Base-by-base conservation (phyloP, 2,888 invertebrate species). In the Andricus quercusramuli region DNA sequence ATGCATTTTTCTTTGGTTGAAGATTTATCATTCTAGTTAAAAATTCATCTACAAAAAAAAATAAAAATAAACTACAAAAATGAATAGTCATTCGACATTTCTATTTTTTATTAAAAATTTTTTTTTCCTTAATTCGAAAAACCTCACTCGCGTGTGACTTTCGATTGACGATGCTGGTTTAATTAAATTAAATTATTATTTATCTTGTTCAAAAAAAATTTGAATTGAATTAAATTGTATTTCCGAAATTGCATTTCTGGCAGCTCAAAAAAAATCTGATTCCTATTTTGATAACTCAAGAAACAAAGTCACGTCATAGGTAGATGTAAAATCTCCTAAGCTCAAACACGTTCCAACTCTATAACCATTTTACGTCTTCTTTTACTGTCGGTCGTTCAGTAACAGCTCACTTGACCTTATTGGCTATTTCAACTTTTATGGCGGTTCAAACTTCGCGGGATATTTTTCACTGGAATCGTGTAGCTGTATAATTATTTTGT, bases 391-490 rank as follows among this genome's bases (percentile, higher is more conserved):
- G 32, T 56, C n/a, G 74, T 56, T 59, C 74, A 37, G 56, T 59
- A 32, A 74, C 74, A 59, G 56, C 32, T 56, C 51, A 74, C 56
- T 59, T 64, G 64, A 64, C 74, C 74, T 74, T 74, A 74, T 74
- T 74, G 74, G n/a, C 32, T 20, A 59, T 56, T 74, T 59, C n/a
- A 51, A 56, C 29, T 74, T 74, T 74, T 74, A 74, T 56, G 74
- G 32, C n/a, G 32, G 37, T 56, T 74, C 51, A 37, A 74, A 29
- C 74, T 74, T 56, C 29, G 37, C 51, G 4, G n/a, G 37, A 56
- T 51, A 56, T 59, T 74, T 74, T 74, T 25, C 56, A 9, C 13
- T 6, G 11, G 37, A 51, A 9, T n/a, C 1, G 8, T 56, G 11
- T n/a, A 0, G 56, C 2, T n/a, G 8, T 22, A 5, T 47, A 47